These are phyloP conservation scores for Lates calcarifer DNA, from an alignment of 2,113 vertebrate species.

Conservation along the genomic window DNA sequence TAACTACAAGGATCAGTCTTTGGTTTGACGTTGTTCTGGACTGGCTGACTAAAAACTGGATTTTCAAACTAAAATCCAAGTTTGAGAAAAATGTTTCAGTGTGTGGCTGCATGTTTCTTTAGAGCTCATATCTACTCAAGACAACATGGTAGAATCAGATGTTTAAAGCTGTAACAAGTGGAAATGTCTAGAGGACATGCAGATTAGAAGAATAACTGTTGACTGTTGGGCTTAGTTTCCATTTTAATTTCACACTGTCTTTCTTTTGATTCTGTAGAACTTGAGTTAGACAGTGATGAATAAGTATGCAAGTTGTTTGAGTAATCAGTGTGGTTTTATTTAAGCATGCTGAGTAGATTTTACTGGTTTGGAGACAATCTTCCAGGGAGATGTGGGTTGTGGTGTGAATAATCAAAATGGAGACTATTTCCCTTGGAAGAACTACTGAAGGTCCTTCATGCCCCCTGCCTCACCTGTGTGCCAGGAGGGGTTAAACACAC, in stretches of 20 bases:
- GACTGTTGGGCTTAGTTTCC: background rate
- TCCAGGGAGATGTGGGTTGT: conserved; percentile 13
- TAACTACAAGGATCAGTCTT: background rate
- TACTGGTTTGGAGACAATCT: conserved; percentile 31
- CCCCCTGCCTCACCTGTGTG: conserved; percentile 45
- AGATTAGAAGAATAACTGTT: conserved; percentile 1
- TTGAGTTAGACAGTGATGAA: conserved; percentile 2
- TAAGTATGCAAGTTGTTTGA: background rate
- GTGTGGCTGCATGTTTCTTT: background rate
- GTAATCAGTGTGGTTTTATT: background rate
- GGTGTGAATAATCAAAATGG: conserved; percentile 57
- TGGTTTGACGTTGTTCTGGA: background rate
- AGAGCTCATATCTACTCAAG: background rate
- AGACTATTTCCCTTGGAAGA: conserved; percentile 43
- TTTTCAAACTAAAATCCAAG: background rate
- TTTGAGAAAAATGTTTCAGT: background rate
- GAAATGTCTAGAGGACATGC: conserved; percentile 15
- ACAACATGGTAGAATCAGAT: background rate
- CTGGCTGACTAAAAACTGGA: background rate
- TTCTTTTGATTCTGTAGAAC: background rate
- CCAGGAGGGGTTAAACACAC: conserved; percentile 44
- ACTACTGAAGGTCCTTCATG: conserved; percentile 6
- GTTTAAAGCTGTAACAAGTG: background rate
- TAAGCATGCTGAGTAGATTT: conserved; percentile 22
- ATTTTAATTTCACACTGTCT: conserved; percentile 1